Percentiles rank a stretch among this genome's conserved stretches.
phyloP scores from a whole-genome alignment of 2,888 invertebrate species.

The Sericinus montela region DNA sequence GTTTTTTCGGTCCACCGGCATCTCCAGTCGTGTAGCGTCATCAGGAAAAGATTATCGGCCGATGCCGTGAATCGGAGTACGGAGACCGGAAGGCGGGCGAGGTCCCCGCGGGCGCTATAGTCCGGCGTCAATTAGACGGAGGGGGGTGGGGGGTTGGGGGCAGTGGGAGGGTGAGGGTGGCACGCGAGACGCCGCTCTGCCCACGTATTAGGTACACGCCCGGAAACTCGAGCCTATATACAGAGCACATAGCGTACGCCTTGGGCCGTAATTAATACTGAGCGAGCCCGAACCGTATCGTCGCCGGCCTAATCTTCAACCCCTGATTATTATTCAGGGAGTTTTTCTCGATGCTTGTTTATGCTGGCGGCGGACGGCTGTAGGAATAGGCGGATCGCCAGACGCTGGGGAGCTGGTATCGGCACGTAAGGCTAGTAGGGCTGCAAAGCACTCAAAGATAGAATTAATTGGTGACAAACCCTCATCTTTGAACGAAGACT shows the following conservation, averaged over 20 bases:
- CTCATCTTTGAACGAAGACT: no score
- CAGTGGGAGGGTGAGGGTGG: conserved; percentile 32
- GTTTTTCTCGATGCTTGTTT: conserved; percentile 46
- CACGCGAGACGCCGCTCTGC: conserved; percentile 43
- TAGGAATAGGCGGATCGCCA: conserved; percentile 5
- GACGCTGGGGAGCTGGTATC: conserved; percentile 21
- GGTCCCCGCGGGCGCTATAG: conserved; percentile 65
- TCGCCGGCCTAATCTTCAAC: conserved; percentile 32
- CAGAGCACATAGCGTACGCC: conserved; percentile 38
- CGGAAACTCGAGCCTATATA: conserved; percentile 68
- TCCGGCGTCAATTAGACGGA: conserved; percentile 72
- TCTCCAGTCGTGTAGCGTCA: conserved; percentile 36
- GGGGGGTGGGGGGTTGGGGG: conserved; percentile 44
- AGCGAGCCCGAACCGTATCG: conserved; percentile 40
- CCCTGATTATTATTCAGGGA: conserved; percentile 33
- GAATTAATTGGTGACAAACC: no score
- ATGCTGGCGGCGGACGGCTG: conserved; percentile 31
- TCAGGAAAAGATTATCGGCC: conserved; percentile 75
- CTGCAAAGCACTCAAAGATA: background rate
- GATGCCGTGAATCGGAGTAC: conserved; percentile 66
- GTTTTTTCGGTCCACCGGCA: conserved; percentile 9
- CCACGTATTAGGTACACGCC: conserved; percentile 56
- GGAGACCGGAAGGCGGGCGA: conserved; percentile 55
- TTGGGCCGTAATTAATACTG: conserved; percentile 64
- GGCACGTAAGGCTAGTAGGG: conserved; percentile 35